Evolutionary conservation across 2,888 invertebrate species (phyloP).

Genomic region (Amiota minor): DNA sequence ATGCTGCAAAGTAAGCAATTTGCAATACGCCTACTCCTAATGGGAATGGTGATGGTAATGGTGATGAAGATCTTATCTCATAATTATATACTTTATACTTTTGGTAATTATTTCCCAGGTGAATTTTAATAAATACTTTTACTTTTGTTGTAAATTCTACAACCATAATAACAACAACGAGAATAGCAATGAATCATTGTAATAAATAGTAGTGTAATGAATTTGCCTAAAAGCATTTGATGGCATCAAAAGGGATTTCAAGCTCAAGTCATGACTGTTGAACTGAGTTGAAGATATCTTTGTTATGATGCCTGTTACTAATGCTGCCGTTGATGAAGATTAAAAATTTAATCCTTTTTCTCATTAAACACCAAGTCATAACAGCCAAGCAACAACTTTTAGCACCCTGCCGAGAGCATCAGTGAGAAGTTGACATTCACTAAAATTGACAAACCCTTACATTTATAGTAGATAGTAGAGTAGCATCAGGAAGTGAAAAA

Average conservation of each 20-base stretch:
- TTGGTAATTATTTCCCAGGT: slow-evolving; percentile 59
- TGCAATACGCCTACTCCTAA: not conserved
- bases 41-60: not conserved
- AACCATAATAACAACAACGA: slow-evolving; percentile 13
- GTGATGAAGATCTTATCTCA: slow-evolving; percentile 31
- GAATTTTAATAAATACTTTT: slow-evolving; percentile 28
- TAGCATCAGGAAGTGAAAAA: slow-evolving; percentile 38
- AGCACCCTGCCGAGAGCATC: not conserved
- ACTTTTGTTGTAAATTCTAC: slow-evolving; percentile 20
- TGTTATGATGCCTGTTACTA: not conserved
- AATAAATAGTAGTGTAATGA: not conserved
- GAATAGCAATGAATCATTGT: not conserved
- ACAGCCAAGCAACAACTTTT: slow-evolving; percentile 12
- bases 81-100: slow-evolving; percentile 65
- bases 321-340: slow-evolving; percentile 36
- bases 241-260: not conserved
- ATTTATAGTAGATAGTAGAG: too few relatives aligned
- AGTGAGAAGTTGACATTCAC: slow-evolving; percentile 5
- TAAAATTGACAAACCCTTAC: not conserved
- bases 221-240: slow-evolving; percentile 19
- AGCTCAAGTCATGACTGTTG: not conserved
- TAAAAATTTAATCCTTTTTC: slow-evolving; percentile 50
- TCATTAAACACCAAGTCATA: slow-evolving; percentile 33
- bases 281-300: not conserved
- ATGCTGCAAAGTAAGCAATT: slow-evolving; percentile 30